Evolutionary conservation across 92 coral and sea anemone species (phyloP).

Genomic region (Umimayanthus kanabou): DNA sequence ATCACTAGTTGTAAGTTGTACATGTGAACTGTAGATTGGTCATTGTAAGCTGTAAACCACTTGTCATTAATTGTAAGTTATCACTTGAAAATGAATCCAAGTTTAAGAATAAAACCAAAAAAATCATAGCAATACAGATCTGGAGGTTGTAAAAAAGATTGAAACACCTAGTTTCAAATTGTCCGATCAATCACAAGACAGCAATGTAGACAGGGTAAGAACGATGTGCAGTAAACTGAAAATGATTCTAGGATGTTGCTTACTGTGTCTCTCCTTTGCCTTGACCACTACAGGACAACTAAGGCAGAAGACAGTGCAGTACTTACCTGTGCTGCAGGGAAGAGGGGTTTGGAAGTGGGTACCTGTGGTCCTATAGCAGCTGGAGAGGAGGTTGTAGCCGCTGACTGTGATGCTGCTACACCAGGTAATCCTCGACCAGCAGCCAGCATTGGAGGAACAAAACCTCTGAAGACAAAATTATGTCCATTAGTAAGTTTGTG

Average conservation of each 20-base stretch:
- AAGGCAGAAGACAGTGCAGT: not conserved
- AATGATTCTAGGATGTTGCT: too few relatives aligned
- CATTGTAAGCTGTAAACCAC: too few relatives aligned
- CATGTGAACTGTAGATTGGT: too few relatives aligned
- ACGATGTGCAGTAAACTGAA: too few relatives aligned
- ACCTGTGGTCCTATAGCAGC: conserved; percentile 91
- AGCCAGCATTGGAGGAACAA: conserved; percentile 3
- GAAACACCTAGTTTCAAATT: conserved; percentile 26
- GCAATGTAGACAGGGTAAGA: not conserved
- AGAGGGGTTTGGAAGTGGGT: conserved; percentile 94
- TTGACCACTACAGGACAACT: not conserved
- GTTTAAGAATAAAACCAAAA: too few relatives aligned
- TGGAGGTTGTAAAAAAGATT: too few relatives aligned
- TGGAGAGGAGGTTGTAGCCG: conserved; percentile 45
- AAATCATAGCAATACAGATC: too few relatives aligned
- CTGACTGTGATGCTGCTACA: conserved; percentile 37
- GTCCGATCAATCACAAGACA: not conserved
- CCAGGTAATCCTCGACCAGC: conserved; percentile 35
- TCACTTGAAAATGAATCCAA: too few relatives aligned
- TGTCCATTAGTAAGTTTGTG: not conserved
- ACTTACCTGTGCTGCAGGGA: conserved; percentile 99
- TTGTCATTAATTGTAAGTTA: too few relatives aligned
- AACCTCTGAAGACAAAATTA: not conserved
- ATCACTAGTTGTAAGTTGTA: too few relatives aligned
- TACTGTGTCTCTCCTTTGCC: too few relatives aligned